Conservation (phyloP, 2,888 invertebrate genomes). For the Cosmia pyralina region DNA sequence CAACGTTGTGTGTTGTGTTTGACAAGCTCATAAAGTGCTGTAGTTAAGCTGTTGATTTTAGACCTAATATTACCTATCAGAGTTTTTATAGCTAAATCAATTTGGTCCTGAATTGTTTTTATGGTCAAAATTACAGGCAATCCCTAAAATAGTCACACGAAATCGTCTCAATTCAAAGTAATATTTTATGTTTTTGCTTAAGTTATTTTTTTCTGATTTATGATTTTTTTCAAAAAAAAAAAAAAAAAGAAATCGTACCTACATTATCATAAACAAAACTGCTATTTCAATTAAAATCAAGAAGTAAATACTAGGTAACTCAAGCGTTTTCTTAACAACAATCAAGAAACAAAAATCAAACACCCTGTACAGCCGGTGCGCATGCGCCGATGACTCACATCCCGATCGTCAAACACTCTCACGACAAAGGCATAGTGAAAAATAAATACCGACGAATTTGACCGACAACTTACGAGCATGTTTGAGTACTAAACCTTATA, state of each 20-base stretch:
- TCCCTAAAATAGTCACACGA: background rate
- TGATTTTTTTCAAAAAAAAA: too few relatives aligned
- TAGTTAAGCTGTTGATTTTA: constrained; percentile 20
- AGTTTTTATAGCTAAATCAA: background rate
- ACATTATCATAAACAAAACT: too few relatives aligned
- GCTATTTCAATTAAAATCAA: background rate
- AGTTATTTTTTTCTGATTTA: too few relatives aligned
- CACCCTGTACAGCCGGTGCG: constrained; percentile 77
- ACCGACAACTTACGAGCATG: constrained; percentile 72
- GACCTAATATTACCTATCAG: background rate
- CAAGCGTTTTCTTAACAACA: too few relatives aligned
- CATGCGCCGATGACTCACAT: constrained; percentile 85
- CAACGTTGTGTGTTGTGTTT: constrained; percentile 71
- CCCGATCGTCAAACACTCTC: constrained; percentile 86
- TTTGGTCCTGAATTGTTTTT: background rate
- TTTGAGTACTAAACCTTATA: constrained; percentile 59
- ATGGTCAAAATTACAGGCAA: background rate
- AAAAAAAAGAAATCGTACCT: too few relatives aligned
- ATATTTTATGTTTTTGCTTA: too few relatives aligned
- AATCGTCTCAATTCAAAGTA: background rate
- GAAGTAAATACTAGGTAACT: background rate
- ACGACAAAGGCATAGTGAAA: constrained; percentile 85
- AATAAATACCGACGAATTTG: constrained; percentile 76
- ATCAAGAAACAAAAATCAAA: constrained; percentile 33
- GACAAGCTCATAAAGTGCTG: constrained; percentile 67